phyloP scores from a whole-genome alignment of 2,888 invertebrate genomes.

The Meta bourneti region DNA sequence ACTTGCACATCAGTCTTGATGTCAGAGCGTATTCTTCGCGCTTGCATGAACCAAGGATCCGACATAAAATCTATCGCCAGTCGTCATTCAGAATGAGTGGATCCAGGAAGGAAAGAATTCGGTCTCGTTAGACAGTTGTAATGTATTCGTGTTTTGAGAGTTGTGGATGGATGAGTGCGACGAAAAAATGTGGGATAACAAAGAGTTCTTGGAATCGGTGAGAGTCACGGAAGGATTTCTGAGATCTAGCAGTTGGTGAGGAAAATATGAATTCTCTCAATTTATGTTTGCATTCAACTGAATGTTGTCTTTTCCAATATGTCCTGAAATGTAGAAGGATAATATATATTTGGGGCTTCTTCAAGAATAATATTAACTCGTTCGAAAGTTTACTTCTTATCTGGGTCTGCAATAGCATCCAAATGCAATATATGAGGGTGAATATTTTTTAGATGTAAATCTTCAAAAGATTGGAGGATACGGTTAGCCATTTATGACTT shows the following conservation, averaged over 20 bases:
- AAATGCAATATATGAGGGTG: too few species aligned
- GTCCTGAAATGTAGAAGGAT: background rate
- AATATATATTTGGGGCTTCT: too few species aligned
- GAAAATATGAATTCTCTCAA: background rate
- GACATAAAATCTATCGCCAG: background rate
- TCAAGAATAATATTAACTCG: too few species aligned
- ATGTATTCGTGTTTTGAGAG: slow-evolving; percentile 1
- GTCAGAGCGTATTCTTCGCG: slow-evolving; percentile 10
- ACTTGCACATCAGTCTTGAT: slow-evolving; percentile 14
- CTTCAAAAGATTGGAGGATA: too few species aligned
- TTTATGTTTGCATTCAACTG: background rate
- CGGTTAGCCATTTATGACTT: too few species aligned
- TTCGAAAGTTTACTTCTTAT: too few species aligned
- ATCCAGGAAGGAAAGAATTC: background rate
- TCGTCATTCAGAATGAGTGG: slow-evolving; percentile 24
- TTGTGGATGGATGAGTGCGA: background rate
- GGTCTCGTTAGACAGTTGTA: slow-evolving; percentile 6
- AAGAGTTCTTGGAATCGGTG: background rate
- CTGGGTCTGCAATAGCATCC: too few species aligned
- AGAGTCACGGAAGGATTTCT: background rate
- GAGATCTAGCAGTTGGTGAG: background rate
- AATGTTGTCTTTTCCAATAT: background rate
- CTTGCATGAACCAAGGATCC: background rate
- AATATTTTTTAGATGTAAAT: too few species aligned
- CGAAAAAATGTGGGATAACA: background rate